Conservation (phyloP, 1,140 invertebrate species). For the Oppia nitens region DNA sequence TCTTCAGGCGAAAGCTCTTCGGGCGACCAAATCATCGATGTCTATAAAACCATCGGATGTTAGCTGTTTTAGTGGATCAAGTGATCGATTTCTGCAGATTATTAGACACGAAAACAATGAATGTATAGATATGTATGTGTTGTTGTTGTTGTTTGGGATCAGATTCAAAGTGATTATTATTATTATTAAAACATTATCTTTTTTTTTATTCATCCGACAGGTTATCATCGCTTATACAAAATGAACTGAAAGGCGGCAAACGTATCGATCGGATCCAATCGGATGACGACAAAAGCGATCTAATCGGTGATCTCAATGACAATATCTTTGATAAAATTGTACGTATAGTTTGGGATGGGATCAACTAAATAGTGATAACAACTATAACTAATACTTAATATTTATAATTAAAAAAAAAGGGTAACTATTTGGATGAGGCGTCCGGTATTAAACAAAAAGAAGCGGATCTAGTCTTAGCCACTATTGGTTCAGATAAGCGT, state of each 20-base stretch:
- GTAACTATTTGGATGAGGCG: conserved; percentile 46
- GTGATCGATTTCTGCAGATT: neutral
- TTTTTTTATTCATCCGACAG: too few species aligned
- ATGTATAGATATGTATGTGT: neutral
- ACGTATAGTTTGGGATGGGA: conserved; percentile 25
- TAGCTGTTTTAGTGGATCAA: neutral
- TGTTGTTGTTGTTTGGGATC: neutral
- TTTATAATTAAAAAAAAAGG: conserved; percentile 26
- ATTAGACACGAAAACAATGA: neutral
- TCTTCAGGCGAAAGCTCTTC: neutral
- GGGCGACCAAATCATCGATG: neutral
- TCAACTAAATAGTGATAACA: neutral
- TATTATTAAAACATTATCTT: too few species aligned
- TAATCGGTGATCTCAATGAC: conserved; percentile 57
- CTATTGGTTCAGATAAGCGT: conserved; percentile 24
- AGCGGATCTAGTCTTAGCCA: conserved; percentile 33
- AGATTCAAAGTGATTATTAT: too few species aligned
- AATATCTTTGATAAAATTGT: conserved; percentile 59
- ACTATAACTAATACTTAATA: conserved; percentile 4
- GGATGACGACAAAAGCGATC: conserved; percentile 51
- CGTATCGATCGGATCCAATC: conserved; percentile 30
- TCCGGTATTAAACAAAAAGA: conserved; percentile 42
- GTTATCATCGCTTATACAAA: conserved; percentile 36
- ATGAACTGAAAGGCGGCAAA: conserved; percentile 25
- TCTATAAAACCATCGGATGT: neutral